Conservation (phyloP, 92 coral and sea anemone genomes). For the Heliopora coerulea region DNA sequence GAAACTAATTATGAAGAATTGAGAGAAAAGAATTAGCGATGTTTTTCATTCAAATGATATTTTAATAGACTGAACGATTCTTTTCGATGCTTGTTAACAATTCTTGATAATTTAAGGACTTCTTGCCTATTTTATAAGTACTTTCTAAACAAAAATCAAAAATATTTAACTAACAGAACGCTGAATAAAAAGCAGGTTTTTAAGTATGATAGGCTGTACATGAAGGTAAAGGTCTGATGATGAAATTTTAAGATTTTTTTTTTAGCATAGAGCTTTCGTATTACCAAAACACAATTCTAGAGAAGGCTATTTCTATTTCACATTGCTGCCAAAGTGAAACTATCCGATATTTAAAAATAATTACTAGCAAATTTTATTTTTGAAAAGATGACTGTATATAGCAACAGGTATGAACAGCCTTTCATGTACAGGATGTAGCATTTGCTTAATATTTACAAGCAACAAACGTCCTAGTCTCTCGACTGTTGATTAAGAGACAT, state of each 20-base stretch:
- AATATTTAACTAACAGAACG: not conserved
- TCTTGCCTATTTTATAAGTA: conserved; percentile 10
- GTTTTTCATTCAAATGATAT: conserved; percentile 10
- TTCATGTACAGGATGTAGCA: not conserved
- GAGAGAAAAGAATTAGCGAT: not conserved
- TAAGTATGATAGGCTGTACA: not conserved
- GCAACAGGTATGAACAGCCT: not conserved
- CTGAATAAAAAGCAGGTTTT: not conserved
- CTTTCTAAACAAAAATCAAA: not conserved
- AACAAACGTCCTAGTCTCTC: not conserved
- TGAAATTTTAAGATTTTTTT: not conserved
- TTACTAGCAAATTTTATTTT: not conserved
- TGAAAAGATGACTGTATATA: not conserved
- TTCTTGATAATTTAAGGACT: conserved; percentile 43
- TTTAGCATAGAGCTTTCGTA: not conserved
- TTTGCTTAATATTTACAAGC: not conserved
- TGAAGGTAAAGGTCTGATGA: not conserved
- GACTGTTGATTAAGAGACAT: not conserved
- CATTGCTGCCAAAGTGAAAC: not conserved
- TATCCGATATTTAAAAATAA: not conserved
- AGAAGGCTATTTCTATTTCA: not conserved
- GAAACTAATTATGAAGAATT: no score
- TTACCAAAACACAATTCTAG: not conserved
- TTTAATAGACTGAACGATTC: conserved; percentile 23
- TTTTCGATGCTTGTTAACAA: conserved; percentile 25